Evolutionary conservation across 2,113 vertebrate species (phyloP), one percentile per base, ranked within the genome.

Genomic region (Rhinichthys klamathensis): DNA sequence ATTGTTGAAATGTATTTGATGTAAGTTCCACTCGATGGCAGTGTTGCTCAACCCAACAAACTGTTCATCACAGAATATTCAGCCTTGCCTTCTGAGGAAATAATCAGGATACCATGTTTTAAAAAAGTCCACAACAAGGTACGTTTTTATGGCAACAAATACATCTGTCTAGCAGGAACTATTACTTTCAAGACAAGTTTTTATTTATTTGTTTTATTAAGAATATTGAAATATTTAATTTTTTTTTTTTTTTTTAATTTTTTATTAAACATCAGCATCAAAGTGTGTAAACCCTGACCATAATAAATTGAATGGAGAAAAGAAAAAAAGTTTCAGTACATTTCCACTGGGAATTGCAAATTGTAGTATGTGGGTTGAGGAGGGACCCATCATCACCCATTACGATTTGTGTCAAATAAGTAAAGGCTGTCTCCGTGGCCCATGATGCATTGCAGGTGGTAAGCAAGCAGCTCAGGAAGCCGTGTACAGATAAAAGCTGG

Each of bases 391-490:
- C 18, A 80, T 83, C 44, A 44, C 41, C 73, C 84, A 80, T 81
- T 83, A 76, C 2, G 23, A 58, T 75, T 82, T 83, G 82, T 78
- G 69, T 84, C 44, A 56, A 54, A 58, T 78, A 81, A 84, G 61
- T 69, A 38, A 63, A 72, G 84, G 79, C n/a, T 23, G 82, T 70
- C 88, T 83, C 65, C 18, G 9, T 77, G 72, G n/a, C 6, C 86
- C 72, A 83, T 90, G 88, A 91, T 90, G 84, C 90, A 79, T 92
- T 90, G 92, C 89, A 91, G 92, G 82, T 88, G 86, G 83, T 41
- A 73, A 91, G 82, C 79, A 87, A 80, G 82, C 78, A 88, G 76
- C 84, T 91, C 92, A 94, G 94, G 93, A 95, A 94, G 92, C 91
- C 79, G 9, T 32, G 1, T 21, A 72, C 87, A 94, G 93, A 95